Evolutionary conservation across 2,888 invertebrate genomes (phyloP).

Genomic region (Polyommatus icarus): DNA sequence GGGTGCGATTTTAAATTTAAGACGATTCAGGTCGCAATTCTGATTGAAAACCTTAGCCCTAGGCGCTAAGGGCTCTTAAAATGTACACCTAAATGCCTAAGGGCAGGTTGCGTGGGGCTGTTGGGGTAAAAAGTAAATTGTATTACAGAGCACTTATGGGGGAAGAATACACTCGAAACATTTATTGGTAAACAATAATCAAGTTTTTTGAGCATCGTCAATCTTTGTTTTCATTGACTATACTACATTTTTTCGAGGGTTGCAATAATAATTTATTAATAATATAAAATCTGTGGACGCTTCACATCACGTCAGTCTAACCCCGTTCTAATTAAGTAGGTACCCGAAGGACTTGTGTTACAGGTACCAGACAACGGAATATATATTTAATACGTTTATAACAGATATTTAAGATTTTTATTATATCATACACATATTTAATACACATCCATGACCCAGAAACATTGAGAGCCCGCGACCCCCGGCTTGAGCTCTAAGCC

Average conservation of each 20-base stretch:
- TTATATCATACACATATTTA: no score
- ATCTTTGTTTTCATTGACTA: background rate
- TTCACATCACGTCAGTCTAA: no score
- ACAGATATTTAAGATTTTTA: no score
- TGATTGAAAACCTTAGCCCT: conserved; percentile 14
- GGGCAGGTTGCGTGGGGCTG: background rate
- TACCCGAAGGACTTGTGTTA: no score
- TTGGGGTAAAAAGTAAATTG: conserved; percentile 25
- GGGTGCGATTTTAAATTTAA: background rate
- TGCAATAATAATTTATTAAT: no score
- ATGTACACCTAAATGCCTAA: conserved; percentile 25
- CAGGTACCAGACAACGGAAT: no score
- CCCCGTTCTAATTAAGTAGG: no score
- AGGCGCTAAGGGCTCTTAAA: conserved; percentile 14
- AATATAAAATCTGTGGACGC: no score
- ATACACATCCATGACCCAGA: no score
- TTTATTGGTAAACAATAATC: conserved; percentile 8
- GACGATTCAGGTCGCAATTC: background rate
- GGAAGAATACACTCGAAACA: background rate
- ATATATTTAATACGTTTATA: no score
- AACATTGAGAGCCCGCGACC: no score
- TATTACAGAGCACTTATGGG: conserved; percentile 24
- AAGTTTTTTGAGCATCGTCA: background rate
- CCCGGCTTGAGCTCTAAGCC: no score
- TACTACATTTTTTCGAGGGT: background rate